Conservation (phyloP, 1,140 invertebrate genomes). For the Cotesia glomerata region DNA sequence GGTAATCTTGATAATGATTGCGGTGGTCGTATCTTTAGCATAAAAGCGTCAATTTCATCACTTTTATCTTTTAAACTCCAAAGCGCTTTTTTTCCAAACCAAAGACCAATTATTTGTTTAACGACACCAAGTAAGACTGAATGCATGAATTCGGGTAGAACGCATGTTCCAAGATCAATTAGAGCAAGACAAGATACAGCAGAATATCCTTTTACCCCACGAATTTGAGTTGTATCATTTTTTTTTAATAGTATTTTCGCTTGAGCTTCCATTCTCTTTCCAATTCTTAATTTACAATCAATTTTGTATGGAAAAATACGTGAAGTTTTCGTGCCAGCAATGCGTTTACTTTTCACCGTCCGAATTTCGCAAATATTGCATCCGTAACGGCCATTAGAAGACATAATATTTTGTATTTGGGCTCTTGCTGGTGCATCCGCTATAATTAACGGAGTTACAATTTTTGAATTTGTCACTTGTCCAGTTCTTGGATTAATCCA, state of each 20-base stretch:
- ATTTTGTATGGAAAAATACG: neutral
- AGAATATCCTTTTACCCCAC: slow-evolving; percentile 35
- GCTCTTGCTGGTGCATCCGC: slow-evolving; percentile 31
- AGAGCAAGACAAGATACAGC: slow-evolving; percentile 27
- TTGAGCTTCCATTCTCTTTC: neutral
- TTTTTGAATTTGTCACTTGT: neutral
- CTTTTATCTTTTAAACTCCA: slow-evolving; percentile 28
- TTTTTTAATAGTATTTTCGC: neutral
- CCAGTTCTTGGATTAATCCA: slow-evolving; percentile 3
- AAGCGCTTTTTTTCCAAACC: slow-evolving; percentile 11
- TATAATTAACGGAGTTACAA: slow-evolving; percentile 24
- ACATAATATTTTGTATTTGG: slow-evolving; percentile 19
- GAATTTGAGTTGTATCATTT: slow-evolving; percentile 11
- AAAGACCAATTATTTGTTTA: slow-evolving; percentile 24
- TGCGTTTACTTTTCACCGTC: slow-evolving; percentile 9
- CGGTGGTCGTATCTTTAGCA: slow-evolving; percentile 33
- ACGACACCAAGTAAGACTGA: slow-evolving; percentile 34
- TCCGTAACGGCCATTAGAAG: slow-evolving; percentile 27
- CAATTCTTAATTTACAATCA: neutral
- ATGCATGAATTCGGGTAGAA: slow-evolving; percentile 41
- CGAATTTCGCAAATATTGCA: slow-evolving; percentile 28
- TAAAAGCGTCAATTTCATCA: slow-evolving; percentile 23
- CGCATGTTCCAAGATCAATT: slow-evolving; percentile 33
- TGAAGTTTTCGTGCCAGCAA: neutral
- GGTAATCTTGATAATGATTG: slow-evolving; percentile 32